Conservation (phyloP, 2,888 invertebrate genomes). For the Nemoura dubitans region DNA sequence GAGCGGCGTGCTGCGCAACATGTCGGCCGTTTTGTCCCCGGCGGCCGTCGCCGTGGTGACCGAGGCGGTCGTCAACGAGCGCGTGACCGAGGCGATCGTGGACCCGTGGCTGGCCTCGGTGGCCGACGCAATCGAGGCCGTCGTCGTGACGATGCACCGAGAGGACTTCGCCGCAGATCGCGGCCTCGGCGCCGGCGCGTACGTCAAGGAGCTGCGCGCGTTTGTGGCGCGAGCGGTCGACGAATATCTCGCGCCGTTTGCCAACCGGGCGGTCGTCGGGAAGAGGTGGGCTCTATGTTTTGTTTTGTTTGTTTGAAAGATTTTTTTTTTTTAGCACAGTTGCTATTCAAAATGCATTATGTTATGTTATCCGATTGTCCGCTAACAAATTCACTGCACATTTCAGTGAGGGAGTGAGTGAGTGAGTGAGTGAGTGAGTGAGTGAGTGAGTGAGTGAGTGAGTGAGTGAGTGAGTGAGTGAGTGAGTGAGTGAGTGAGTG, state of each 20-base stretch:
- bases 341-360: too few species aligned
- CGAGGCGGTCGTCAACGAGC: slow-evolving; percentile 67
- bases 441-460: too few species aligned
- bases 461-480: too few species aligned
- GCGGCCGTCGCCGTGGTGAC: slow-evolving; percentile 69
- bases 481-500: too few species aligned
- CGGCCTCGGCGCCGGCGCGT: slow-evolving; percentile 72
- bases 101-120: slow-evolving; percentile 74
- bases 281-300: slow-evolving; percentile 63
- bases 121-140: slow-evolving; percentile 86
- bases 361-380: too few species aligned
- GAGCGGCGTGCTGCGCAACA: slow-evolving; percentile 75
- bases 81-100: slow-evolving; percentile 65
- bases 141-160: slow-evolving; percentile 90
- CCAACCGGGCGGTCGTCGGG: slow-evolving; percentile 70
- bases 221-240: slow-evolving; percentile 77
- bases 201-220: slow-evolving; percentile 91
- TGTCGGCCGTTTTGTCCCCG: slow-evolving; percentile 72
- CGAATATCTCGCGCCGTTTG: slow-evolving; percentile 75
- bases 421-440: too few species aligned
- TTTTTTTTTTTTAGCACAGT: too few species aligned
- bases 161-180: slow-evolving; percentile 65
- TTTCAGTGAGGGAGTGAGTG: too few species aligned
- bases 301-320: too few species aligned
- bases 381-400: too few species aligned